These are phyloP conservation scores for Microhierax caerulescens DNA, from an alignment of 2,797 vertebrate genomes.

Conservation along the genomic window DNA sequence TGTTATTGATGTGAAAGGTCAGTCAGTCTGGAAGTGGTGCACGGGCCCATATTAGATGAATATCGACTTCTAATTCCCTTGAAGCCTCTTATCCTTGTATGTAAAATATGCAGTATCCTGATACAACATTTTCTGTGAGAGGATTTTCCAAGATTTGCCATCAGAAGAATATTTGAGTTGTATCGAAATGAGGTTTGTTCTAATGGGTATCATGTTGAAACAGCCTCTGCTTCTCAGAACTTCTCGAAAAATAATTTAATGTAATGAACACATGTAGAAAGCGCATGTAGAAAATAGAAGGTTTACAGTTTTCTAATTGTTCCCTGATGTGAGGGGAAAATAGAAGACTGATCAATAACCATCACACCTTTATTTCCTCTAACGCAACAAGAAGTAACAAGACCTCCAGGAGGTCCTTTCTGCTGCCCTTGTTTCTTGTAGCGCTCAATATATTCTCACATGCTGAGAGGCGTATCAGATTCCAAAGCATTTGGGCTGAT, in stretches of 20 bases:
- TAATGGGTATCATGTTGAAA: neutral
- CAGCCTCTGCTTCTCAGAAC: neutral
- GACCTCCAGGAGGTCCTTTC: neutral
- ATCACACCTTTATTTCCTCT: neutral
- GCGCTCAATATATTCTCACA: fast-evolving
- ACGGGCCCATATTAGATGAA: neutral
- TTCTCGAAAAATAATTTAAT: neutral
- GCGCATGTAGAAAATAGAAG: fast-evolving
- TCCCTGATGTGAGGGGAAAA: neutral
- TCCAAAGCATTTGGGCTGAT: neutral
- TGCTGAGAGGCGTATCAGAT: neutral
- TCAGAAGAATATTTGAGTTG: neutral
- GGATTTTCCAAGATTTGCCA: neutral
- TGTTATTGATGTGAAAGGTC: neutral
- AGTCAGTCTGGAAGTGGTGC: neutral
- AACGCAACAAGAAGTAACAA: neutral
- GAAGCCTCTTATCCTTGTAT: neutral
- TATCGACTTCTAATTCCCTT: neutral
- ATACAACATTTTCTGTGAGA: neutral
- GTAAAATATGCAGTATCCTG: neutral
- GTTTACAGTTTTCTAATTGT: neutral
- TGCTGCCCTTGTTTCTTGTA: neutral
- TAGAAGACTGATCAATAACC: neutral
- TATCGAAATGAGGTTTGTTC: neutral
- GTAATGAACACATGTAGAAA: neutral